Conservation (phyloP, 2,797 vertebrate species). For the Mormyrus hasselquistii region DNA sequence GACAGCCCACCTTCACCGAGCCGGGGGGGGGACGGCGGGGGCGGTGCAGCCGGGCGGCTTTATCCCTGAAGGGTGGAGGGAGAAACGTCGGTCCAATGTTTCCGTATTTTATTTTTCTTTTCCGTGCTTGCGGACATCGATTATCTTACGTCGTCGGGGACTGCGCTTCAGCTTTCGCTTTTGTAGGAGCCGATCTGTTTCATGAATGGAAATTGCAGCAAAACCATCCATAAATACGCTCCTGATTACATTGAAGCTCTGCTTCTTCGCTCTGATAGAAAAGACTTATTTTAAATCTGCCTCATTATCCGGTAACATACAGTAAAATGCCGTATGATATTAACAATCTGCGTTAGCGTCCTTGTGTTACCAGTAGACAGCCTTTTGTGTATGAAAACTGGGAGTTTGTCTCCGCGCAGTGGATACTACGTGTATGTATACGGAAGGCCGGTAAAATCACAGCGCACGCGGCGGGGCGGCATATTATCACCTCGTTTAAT, state of each 20-base stretch:
- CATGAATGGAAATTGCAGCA: not conserved
- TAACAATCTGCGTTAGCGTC: not conserved
- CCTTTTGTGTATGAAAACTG: constrained; percentile 12
- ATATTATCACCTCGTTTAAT: not conserved
- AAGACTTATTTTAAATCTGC: not conserved
- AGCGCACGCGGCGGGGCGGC: no score
- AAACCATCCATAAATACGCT: not conserved
- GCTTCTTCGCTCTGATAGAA: not conserved
- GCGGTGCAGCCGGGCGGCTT: not conserved
- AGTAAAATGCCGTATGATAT: not conserved
- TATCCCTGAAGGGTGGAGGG: not conserved
- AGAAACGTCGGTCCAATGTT: not conserved
- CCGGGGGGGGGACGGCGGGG: not conserved
- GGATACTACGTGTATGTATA: not conserved
- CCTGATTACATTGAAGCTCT: not conserved
- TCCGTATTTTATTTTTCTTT: not conserved
- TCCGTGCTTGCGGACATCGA: not conserved
- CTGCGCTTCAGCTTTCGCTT: not conserved
- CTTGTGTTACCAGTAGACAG: not conserved
- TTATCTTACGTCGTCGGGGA: not conserved
- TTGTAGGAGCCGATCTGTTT: not conserved
- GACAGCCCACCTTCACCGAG: constrained; percentile 39
- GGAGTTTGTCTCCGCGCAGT: constrained; percentile 20
- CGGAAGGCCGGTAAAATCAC: not conserved
- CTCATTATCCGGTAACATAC: not conserved